Conservation (phyloP, 1,140 invertebrate species). For the Dendroctonus ponderosae region DNA sequence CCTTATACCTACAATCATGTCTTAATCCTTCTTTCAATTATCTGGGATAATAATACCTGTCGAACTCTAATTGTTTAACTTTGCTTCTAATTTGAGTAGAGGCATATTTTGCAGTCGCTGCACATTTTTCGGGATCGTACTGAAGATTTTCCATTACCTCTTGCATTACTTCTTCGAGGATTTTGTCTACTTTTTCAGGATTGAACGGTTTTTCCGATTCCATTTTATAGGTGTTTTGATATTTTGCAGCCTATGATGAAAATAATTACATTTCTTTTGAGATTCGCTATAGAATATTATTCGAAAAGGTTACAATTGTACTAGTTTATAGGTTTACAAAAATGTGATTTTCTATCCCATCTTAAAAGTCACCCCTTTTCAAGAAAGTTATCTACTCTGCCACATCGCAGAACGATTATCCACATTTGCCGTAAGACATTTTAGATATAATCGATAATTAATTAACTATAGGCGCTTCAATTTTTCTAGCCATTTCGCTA, state of each 20-base stretch:
- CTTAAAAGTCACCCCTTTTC: no score
- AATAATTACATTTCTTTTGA: constrained; percentile 2
- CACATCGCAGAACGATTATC: no score
- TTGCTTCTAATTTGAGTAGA: constrained; percentile 51
- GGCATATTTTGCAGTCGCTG: constrained; percentile 50
- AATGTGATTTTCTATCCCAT: background rate
- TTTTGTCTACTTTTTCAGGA: constrained; percentile 52
- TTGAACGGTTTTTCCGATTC: constrained; percentile 54
- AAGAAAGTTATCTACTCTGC: background rate
- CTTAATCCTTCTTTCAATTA: constrained; percentile 59
- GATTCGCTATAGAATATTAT: background rate
- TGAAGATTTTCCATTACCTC: constrained; percentile 52
- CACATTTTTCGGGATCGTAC: constrained; percentile 51
- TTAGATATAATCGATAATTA: no score
- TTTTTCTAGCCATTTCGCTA: no score
- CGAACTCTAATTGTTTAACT: constrained; percentile 54
- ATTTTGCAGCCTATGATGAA: constrained; percentile 42
- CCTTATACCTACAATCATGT: constrained; percentile 57
- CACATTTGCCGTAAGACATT: no score
- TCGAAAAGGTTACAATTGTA: background rate
- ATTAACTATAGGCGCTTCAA: no score
- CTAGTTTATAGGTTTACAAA: background rate
- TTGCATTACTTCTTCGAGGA: constrained; percentile 51
- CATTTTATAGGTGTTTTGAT: constrained; percentile 55
- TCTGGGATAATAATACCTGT: constrained; percentile 56